phyloP scores from a whole-genome alignment of 2,888 invertebrate species.

The Yponomeuta malinellus region DNA sequence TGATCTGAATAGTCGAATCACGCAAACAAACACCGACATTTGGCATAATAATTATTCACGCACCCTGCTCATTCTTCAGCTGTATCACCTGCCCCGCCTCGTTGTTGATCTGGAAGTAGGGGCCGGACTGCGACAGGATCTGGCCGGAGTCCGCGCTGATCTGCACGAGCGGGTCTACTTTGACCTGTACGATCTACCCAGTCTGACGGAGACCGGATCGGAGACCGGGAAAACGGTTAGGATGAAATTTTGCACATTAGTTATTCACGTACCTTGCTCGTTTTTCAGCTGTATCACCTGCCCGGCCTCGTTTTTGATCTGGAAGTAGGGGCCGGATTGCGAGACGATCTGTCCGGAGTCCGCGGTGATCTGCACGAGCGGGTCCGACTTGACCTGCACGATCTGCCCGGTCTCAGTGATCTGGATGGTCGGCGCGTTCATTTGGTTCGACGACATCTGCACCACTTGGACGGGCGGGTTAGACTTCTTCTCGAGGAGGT shows the following conservation, averaged over 20 bases:
- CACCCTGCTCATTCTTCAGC: constrained; percentile 57
- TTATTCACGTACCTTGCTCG: constrained; percentile 37
- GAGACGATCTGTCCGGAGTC: constrained; percentile 33
- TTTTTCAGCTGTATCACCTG: constrained; percentile 64
- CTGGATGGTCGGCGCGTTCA: constrained; percentile 67
- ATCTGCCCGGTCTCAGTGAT: constrained; percentile 69
- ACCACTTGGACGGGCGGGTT: constrained; percentile 71
- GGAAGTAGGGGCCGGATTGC: constrained; percentile 51
- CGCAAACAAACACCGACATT: neutral
- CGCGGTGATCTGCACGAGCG: constrained; percentile 50
- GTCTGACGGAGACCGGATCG: constrained; percentile 30
- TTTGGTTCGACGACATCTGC: constrained; percentile 54
- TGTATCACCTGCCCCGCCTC: constrained; percentile 65
- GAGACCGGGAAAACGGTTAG: too few species aligned
- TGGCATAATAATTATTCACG: neutral
- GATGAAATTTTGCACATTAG: neutral
- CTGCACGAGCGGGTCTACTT: constrained; percentile 54
- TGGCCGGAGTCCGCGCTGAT: constrained; percentile 37
- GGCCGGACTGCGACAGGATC: constrained; percentile 40
- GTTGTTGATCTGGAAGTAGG: constrained; percentile 63
- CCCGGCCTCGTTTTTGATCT: constrained; percentile 66
- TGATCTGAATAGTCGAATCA: constrained; percentile 62
- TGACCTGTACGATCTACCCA: constrained; percentile 67
- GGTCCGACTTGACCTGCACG: constrained; percentile 60
- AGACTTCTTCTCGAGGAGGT: constrained; percentile 86